phyloP scores from a whole-genome alignment of 2,113 vertebrate genomes.

The Dermatemys mawii region DNA sequence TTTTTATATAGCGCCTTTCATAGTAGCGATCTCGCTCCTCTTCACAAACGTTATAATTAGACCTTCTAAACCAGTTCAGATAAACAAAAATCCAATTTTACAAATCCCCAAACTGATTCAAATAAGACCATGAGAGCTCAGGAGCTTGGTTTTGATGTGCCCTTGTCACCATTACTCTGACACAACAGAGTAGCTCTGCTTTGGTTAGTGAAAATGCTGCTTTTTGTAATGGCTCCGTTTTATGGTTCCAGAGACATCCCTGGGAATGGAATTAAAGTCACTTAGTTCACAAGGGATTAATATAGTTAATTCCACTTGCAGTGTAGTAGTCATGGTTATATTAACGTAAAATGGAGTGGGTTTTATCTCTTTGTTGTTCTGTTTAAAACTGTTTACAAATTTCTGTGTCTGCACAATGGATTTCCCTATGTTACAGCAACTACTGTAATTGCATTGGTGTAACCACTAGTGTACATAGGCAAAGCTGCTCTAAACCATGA shows the following conservation, averaged over 20 bases:
- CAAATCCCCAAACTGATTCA: constrained; percentile 33
- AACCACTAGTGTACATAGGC: constrained; percentile 12
- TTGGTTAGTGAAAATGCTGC: not conserved
- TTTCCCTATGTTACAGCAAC: no score
- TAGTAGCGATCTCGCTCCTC: constrained; percentile 50
- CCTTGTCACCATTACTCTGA: not conserved
- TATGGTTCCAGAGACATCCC: not conserved
- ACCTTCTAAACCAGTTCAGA: constrained; percentile 55
- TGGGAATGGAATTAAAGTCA: not conserved
- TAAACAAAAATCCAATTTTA: constrained; percentile 65
- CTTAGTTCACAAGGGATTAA: not conserved
- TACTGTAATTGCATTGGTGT: not conserved
- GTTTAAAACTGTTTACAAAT: not conserved
- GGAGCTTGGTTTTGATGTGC: not conserved
- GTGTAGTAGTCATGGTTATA: not conserved
- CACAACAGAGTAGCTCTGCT: accelerated
- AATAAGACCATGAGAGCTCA: not conserved
- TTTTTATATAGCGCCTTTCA: constrained; percentile 55
- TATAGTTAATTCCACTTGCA: not conserved
- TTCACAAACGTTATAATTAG: constrained; percentile 72
- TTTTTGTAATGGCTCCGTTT: not conserved
- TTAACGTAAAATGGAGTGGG: not conserved
- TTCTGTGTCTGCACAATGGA: not conserved
- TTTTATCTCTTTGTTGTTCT: not conserved
- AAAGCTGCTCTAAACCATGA: constrained; percentile 31